Evolutionary conservation across 2,113 vertebrate genomes (phyloP).

Genomic region (Sardina pilchardus): DNA sequence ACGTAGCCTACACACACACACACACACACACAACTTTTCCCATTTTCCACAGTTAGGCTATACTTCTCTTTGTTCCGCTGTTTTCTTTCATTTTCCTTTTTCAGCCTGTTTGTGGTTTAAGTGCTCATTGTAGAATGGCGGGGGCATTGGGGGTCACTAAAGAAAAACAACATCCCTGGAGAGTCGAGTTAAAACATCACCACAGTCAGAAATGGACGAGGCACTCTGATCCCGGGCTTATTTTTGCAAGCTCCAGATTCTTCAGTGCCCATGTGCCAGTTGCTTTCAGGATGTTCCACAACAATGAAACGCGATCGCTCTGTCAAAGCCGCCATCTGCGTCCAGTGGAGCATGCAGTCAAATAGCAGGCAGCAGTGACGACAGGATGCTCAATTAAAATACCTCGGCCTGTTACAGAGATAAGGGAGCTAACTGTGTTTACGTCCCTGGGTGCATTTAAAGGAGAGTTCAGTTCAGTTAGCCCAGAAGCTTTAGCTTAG

Average conservation of each 20-base stretch:
- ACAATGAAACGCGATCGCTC: constrained; percentile 18
- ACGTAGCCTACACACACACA: no score
- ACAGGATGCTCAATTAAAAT: constrained; percentile 22
- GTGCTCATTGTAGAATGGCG: neutral
- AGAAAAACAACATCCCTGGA: neutral
- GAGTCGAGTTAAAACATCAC: neutral
- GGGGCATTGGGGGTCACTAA: neutral
- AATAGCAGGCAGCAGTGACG: constrained; percentile 13
- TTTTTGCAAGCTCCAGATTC: neutral
- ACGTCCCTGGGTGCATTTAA: neutral
- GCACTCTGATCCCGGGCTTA: neutral
- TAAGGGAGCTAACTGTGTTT: constrained; percentile 8
- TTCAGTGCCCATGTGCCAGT: neutral
- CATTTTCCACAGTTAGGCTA: neutral
- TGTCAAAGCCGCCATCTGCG: neutral
- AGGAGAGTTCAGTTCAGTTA: neutral
- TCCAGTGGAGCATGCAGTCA: constrained; percentile 1
- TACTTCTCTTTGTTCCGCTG: neutral
- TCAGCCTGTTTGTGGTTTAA: neutral
- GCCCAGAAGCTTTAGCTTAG: neutral
- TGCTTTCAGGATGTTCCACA: constrained; percentile 21
- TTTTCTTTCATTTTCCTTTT: neutral
- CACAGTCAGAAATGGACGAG: neutral
- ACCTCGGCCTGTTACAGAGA: constrained; percentile 1
- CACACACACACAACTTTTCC: no score